Base-by-base conservation (phyloP, 2,797 vertebrate species). In the Pipistrellus nathusii region DNA sequence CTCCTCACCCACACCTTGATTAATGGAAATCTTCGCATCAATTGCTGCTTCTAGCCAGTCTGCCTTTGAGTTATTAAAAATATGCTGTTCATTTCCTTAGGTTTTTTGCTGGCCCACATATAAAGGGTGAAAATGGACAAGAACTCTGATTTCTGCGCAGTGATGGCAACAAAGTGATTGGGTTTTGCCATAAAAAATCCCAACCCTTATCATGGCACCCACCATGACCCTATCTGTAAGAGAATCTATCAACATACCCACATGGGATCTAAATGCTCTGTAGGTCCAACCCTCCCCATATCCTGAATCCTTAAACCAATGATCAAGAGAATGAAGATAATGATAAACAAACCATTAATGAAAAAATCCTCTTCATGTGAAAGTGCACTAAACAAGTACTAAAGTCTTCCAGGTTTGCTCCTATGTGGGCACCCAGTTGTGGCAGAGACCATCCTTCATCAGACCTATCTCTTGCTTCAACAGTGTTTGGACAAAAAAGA, bases 1-100 rank as follows among this genome's bases (percentile, higher is more conserved):
- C 21, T 4, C 35, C 9, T 68, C 76, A 80, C 30, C n/a, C 27
- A n/a, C 76, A 48, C 51, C 59, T 14, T 62, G 38, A 59, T 80
- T 41, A 80, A 59, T 41, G 12, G 75, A 88, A 88, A 81, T 68
- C 76, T 91, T 76, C 13, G 25, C 27, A n/a, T 55, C 64, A 46
- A 8, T 27, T 30, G 35, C 46, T 44, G 25, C 32, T 69, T 81
- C 59, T 71, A 71, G 53, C 41, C 46, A 76, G 32, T n/a, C 59
- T 88, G n/a, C 46, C 64, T 94, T 77, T 85, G 46, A 91, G 69
- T 62, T 89, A 76, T 85, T 88, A 57, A 8, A 78, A 90, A 89
- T 46, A 88, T 57, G 85, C 51, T 77, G 0, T 69, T 93, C 9
- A 30, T 91, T 78, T 81, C 32, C 75, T 72, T 27, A 44, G 48